phyloP scores from a whole-genome alignment of 2,113 vertebrate species.

The Taxidea taxus region DNA sequence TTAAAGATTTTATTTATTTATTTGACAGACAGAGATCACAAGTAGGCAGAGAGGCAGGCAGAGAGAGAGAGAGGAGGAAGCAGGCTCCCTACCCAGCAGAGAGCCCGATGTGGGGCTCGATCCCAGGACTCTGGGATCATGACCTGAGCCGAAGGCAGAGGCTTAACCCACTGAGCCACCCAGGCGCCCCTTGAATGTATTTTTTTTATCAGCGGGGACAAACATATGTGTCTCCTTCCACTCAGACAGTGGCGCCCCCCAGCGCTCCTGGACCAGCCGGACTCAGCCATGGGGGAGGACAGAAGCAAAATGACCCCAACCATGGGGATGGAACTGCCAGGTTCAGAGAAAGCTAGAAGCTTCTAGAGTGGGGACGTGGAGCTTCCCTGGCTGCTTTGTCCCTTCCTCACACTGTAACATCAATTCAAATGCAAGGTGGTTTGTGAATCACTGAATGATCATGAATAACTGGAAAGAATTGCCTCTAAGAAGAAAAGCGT shows the following conservation, averaged over 20 bases:
- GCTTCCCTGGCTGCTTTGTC: neutral
- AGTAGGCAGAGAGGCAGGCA: no score
- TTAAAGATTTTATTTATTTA: no score
- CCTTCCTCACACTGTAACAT: neutral
- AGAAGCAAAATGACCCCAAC: neutral
- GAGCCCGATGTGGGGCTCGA: no score
- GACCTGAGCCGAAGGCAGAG: no score
- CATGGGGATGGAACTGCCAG: rapidly evolving
- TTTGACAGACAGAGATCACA: no score
- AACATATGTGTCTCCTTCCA: no score
- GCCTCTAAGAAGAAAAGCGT: neutral
- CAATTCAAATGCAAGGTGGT: neutral
- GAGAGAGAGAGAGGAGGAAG: no score
- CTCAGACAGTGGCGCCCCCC: rapidly evolving
- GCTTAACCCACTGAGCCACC: no score
- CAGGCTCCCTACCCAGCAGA: no score
- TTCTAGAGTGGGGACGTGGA: rapidly evolving
- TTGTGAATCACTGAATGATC: neutral
- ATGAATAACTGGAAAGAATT: neutral
- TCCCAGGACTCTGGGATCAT: no score
- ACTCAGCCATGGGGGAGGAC: neutral
- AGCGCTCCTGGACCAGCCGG: neutral
- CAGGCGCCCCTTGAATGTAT: no score
- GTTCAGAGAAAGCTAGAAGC: neutral
- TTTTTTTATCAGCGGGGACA: neutral